Evolutionary conservation across 2,113 vertebrate genomes (phyloP).

Genomic region (Menura novaehollandiae): DNA sequence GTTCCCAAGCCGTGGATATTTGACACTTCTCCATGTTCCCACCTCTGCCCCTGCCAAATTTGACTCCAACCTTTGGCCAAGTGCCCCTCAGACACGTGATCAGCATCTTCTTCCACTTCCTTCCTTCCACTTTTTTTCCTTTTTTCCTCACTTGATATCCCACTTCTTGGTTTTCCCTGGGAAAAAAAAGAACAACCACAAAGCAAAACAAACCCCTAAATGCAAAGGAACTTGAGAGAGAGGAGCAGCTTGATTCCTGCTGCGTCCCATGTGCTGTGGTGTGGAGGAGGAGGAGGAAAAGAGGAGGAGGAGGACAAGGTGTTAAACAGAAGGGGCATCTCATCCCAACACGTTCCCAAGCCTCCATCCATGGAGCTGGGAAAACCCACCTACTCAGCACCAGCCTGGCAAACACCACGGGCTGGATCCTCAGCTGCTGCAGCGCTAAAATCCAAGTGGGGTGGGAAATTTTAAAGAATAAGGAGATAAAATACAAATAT

Average conservation of each 20-base stretch:
- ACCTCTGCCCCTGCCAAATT: accelerated
- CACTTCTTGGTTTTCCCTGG: background rate
- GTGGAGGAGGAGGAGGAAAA: background rate
- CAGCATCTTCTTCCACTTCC: background rate
- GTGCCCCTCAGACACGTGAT: background rate
- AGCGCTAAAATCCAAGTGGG: accelerated
- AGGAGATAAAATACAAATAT: background rate
- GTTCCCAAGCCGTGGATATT: accelerated
- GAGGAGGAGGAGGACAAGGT: background rate
- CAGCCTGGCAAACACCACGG: background rate
- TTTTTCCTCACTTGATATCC: background rate
- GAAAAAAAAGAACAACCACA: background rate
- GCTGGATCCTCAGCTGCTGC: background rate
- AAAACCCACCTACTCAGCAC: background rate
- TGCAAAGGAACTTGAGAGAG: background rate
- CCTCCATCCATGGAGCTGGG: background rate
- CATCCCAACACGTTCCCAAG: background rate
- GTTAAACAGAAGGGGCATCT: background rate
- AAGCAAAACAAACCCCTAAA: background rate
- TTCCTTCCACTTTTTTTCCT: too few relatives aligned
- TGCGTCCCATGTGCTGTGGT: background rate
- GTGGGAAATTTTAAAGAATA: background rate
- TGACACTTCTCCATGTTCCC: background rate
- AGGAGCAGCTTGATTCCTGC: background rate
- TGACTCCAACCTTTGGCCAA: background rate